A percentile compares a stretch with the other conserved stretches of the same genome.
phyloP scores from a whole-genome alignment of 2,113 vertebrate species.

The Benitochromis conjunctus region DNA sequence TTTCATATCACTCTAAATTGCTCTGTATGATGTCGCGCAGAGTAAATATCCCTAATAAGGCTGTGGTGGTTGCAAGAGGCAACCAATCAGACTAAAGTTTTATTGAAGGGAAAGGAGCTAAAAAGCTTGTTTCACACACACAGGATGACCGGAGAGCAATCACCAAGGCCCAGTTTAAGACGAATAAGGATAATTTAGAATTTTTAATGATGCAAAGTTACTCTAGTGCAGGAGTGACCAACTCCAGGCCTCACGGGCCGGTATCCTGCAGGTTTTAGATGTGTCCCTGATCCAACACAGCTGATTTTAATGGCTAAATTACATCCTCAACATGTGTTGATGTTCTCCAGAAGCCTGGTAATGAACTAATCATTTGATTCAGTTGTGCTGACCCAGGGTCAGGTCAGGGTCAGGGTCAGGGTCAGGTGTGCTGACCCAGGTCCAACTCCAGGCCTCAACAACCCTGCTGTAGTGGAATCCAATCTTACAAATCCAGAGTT shows the following conservation, averaged over 20 bases:
- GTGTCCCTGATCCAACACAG: not conserved
- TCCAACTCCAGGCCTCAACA: too few species aligned
- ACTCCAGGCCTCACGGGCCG: not conserved
- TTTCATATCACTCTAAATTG: too few species aligned
- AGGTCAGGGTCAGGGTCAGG: not conserved
- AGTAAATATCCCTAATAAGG: not conserved
- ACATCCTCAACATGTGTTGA: accelerated
- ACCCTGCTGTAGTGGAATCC: not conserved
- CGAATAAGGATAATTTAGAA: not conserved
- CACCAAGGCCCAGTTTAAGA: accelerated
- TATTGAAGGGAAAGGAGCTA: not conserved
- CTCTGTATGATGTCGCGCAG: not conserved
- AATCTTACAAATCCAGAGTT: not conserved
- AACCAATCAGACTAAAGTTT: not conserved
- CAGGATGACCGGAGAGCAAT: not conserved
- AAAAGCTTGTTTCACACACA: not conserved
- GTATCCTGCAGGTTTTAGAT: not conserved
- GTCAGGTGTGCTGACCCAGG: not conserved
- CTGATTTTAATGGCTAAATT: not conserved
- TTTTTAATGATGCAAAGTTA: not conserved
- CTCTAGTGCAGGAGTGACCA: not conserved
- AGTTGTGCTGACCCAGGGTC: not conserved
- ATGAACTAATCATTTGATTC: not conserved
- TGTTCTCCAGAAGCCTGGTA: not conserved
- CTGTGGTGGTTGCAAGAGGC: not conserved